Evolutionary conservation across 2,797 vertebrate genomes (phyloP), one percentile per base, ranked within the genome.

Genomic region (Gouania willdenowi): DNA sequence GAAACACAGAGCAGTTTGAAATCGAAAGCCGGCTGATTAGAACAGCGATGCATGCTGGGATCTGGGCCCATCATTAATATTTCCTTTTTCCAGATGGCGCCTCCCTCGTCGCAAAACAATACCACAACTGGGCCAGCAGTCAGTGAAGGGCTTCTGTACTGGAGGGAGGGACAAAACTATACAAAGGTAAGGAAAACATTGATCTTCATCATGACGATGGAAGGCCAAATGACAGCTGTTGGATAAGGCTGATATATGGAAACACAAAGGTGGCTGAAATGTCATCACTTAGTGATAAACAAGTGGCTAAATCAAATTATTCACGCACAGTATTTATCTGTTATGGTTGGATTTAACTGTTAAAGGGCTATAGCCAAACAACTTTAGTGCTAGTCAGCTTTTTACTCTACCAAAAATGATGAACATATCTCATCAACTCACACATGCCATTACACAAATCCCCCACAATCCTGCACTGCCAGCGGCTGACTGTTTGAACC

Each of bases 61-160:
- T 78, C 67, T 69, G 68, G 63, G 75, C 76, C 83, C 85, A 81
- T 82, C 82, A 86, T 87, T 84, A 86, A 87, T 88, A 87, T 84
- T 83, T 81, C 57, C 59, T 72, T 71, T 73, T 82, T 84, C 86
- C 84, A 87, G 82, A 88, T 82, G 74, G 84, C 66, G 57, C 76
- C 79, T 82, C 82, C 85, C 78, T 79, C 68, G 79, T 77, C 59
- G 69, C 67, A 64, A 69, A 72, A 66, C 77, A 69, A 83, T 61
- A 61, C 53, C 71, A 77, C 76, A 71, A 68, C 71, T 72, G 71
- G 66, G 75, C 70, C 47, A 31, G 45, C 32, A 68, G 62, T 68
- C 33, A 38, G 49, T 67, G 42, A 60, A 43, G 37, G 55, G 66
- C 42, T 29, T 44, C 61, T 43, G n/a, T 59, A 64, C 41, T 49